Base-by-base conservation (phyloP, 2,797 vertebrate species). In the Oophaga sylvatica region DNA sequence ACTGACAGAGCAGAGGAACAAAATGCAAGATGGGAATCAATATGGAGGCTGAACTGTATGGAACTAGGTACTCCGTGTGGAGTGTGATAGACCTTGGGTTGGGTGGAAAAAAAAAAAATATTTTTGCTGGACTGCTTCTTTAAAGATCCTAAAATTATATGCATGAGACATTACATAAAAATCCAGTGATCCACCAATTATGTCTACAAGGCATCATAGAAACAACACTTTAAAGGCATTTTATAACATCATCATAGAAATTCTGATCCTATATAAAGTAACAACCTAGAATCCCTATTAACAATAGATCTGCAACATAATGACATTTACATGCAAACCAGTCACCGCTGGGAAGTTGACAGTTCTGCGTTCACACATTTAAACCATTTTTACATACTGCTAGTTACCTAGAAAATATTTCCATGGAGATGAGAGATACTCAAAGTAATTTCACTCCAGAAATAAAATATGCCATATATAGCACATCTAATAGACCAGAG, bases 361-460 rank as follows among this genome's bases (percentile, higher is more conserved):
- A 2, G 10, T 60, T 59, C 78, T 41, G 35, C 56, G 7, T 41
- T 80, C 35, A 12, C 29, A 59, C 26, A 60, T 59, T 48, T 19
- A 79, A 60, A 17, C 26, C 5, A 12, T 26, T 35, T 79, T 60
- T 15, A 59, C 35, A 56, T 60, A 79, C 29, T 31, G 77, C 56
- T 79, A 19, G 56, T 59, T 79, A 79, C 77, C 77, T 60, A 79
- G 53, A 79, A 59, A 60, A 79, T 20, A 60, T 59, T 60, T 79
- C 77, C 53, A 59, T 59, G 77, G 77, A 79, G 73, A 76, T 73
- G 35, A 20, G 20, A 53, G 45, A 76, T 76, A 53, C 73, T 76
- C 20, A 76, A 53, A 76, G 35, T 76, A 76, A 20, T 60, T 20
- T 59, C 77, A 60, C 59, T 60, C 57, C 57, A 60, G 41, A 81